Evolutionary conservation across 2,888 invertebrate genomes (phyloP).

Genomic region (Drosophila rellima): DNA sequence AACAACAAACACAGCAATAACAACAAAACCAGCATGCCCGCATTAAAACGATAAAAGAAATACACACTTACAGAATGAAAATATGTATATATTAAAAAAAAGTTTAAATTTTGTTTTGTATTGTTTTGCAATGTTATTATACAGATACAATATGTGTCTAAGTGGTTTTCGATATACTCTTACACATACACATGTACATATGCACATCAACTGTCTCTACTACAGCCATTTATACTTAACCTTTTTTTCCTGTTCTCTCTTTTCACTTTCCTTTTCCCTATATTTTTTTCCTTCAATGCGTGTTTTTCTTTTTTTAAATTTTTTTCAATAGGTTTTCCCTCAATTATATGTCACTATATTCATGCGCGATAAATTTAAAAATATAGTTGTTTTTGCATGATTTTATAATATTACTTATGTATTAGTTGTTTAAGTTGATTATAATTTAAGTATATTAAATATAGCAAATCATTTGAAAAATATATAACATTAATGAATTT

Average conservation of each 20-base stretch:
- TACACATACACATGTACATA: not conserved
- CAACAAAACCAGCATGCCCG: slow-evolving; percentile 22
- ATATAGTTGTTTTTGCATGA: slow-evolving; percentile 1
- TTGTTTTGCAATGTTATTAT: slow-evolving; percentile 5
- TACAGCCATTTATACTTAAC: not conserved
- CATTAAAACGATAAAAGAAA: not conserved
- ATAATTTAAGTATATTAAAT: slow-evolving; percentile 30
- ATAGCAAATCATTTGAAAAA: slow-evolving; percentile 28
- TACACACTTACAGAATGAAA: not conserved
- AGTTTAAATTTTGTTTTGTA: not conserved
- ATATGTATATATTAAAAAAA: not conserved
- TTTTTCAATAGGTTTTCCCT: not conserved
- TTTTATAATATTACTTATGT: slow-evolving; percentile 28
- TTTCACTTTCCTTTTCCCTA: not conserved
- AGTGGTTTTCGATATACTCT: slow-evolving; percentile 4
- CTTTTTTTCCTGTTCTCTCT: not conserved
- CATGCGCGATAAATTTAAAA: not conserved
- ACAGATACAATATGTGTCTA: not conserved
- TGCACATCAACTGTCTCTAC: not conserved
- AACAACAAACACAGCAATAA: slow-evolving; percentile 30
- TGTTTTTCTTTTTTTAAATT: not conserved
- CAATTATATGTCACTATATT: not conserved
- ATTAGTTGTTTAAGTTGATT: slow-evolving; percentile 51
- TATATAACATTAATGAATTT: slow-evolving; percentile 8
- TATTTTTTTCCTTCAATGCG: not conserved